Evolutionary conservation across 2,797 vertebrate genomes (phyloP), one percentile per base, ranked within the genome.

Genomic region (Hyperoplus immaculatus): DNA sequence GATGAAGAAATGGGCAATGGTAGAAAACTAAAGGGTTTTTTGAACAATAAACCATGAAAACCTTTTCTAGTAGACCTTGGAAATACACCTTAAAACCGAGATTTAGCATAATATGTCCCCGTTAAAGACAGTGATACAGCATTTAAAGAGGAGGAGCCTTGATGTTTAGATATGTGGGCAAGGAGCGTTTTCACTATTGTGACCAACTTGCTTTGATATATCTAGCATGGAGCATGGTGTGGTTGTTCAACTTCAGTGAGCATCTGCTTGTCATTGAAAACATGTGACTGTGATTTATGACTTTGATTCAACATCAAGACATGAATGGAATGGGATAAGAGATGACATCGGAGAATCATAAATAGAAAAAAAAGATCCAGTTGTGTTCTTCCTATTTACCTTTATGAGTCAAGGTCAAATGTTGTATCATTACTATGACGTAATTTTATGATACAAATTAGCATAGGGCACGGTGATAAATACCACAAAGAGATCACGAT

Each of bases 221-320:
- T 77, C 68, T 58, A 42, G 67, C 61, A 55, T 66, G 41, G 43
- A 69, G 61, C 75, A 63, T 73, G 82, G 43, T 80, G 71, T 71
- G 70, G 71, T 84, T 72, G 79, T 81, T 87, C 82, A 83, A 85
- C 69, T 65, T 79, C 56, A 61, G 47, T 74, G 77, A 87, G 78
- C 88, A 90, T 92, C 87, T 90, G 88, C 85, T 90, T 84, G 82
- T 89, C 84, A 82, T 89, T 90, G 81, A 69, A 57, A 80, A 75
- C 86, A 91, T 85, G 74, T 82, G 83, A 90, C 75, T 80, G 29
- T 88, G 87, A 92, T 91, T 89, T 81, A 81, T 83, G 75, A 85
- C 72, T 79, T 73, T 53, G 58, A 81, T 74, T 89, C 63, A 67
- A 72, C 71, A 84, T 84, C 43, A 43, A 43, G 73, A 83, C 75